Evolutionary conservation across 1,140 invertebrate genomes (phyloP).

Genomic region (Drosophila grimshawi): DNA sequence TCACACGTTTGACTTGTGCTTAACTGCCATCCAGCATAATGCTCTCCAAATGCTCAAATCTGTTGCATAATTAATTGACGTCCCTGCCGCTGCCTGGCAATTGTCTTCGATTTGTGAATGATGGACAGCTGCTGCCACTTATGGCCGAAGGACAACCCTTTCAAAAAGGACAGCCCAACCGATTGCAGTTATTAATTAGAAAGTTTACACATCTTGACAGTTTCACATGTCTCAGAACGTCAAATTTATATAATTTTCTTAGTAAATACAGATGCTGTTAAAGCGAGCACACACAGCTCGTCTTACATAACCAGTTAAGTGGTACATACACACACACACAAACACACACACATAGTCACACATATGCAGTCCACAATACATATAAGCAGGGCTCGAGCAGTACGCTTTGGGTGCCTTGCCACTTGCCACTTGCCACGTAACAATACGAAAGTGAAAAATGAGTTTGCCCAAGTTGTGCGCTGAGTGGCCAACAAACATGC

Average conservation of each 20-base stretch:
- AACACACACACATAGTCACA: constrained; percentile 10
- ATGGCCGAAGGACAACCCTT: constrained; percentile 41
- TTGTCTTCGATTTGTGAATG: constrained; percentile 55
- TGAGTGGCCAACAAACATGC: constrained; percentile 36
- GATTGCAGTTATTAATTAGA: constrained; percentile 73
- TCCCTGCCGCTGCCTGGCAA: constrained; percentile 9
- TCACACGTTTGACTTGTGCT: constrained; percentile 62
- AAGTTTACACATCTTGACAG: constrained; percentile 32
- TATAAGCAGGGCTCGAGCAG: background rate
- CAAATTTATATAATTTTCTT: constrained; percentile 53
- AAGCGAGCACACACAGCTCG: constrained; percentile 33
- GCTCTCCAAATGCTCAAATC: constrained; percentile 17
- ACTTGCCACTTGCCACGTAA: constrained; percentile 46
- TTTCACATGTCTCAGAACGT: constrained; percentile 47
- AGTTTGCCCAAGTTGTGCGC: constrained; percentile 70
- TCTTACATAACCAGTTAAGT: constrained; percentile 80
- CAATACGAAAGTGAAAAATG: constrained; percentile 81
- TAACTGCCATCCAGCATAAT: constrained; percentile 56
- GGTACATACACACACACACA: constrained; percentile 11
- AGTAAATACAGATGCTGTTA: constrained; percentile 58
- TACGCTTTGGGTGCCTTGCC: constrained; percentile 23
- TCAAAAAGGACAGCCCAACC: constrained; percentile 18
- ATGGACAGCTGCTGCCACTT: background rate
- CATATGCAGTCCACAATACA: constrained; percentile 36
- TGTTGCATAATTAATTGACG: constrained; percentile 68